Percentiles rank a stretch among this genome's conserved stretches.
Evolutionary conservation across 1,140 invertebrate genomes (phyloP).

Genomic region (Ditylenchus dipsaci): DNA sequence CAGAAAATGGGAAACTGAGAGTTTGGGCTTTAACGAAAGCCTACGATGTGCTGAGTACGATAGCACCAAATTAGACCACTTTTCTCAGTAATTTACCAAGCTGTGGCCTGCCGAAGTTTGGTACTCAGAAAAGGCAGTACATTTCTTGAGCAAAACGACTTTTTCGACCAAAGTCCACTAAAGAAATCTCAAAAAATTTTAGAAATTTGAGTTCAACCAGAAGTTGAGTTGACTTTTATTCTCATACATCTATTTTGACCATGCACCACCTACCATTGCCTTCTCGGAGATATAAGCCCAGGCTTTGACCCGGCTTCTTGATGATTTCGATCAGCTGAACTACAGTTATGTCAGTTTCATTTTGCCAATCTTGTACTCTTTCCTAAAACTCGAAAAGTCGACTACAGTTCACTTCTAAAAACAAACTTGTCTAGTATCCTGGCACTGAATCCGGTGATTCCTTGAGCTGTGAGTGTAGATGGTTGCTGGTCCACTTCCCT

Average conservation of each 20-base stretch:
- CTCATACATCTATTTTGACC: conserved; percentile 5
- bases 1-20: no score
- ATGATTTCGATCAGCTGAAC: conserved; percentile 92
- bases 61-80: no score
- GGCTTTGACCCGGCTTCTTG: conserved; percentile 92
- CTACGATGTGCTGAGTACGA: no score
- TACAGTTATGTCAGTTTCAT: conserved; percentile 32
- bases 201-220: no score
- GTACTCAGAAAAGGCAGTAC: no score
- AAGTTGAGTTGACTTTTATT: conserved; percentile 4
- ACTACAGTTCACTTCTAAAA: not conserved
- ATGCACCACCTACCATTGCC: conserved; percentile 44
- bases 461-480: conserved; percentile 32
- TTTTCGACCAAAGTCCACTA: conserved; percentile 2
- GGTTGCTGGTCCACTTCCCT: conserved; percentile 40
- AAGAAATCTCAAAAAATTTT: no score
- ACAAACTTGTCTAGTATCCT: conserved; percentile 26
- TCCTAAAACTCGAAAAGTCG: not conserved
- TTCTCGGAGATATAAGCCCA: conserved; percentile 87
- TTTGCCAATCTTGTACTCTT: not conserved
- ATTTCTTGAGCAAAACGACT: not conserved
- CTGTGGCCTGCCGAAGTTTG: no score
- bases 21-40: no score
- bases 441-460: conserved; percentile 35
- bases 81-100: no score